Base-by-base conservation (phyloP, 2,888 invertebrate genomes). In the Steinernema scapterisci region DNA sequence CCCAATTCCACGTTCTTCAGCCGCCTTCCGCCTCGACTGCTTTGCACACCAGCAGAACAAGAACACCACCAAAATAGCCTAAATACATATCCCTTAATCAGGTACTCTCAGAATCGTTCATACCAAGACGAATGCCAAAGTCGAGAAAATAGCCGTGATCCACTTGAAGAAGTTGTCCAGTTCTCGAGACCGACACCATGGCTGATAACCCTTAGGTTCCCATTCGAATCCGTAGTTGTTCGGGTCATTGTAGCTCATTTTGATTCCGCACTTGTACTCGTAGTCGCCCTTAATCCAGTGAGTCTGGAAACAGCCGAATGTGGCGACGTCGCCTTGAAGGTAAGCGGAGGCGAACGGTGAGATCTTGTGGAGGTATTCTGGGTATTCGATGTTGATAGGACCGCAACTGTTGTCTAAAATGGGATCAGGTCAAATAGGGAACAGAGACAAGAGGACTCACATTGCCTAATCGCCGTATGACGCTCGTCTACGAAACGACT, bases 321-420 rank as follows among this genome's bases (percentile, higher is more conserved):
- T 78, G 7, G 85, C 86, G 9, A 85, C 84, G 73, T 86, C 84
- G 51, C 86, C 86, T 73, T 86, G 84, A 43, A 86, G 75, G 71
- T 86, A 86, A 71, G 84, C 86, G 9, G 86, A 77, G 1, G 84
- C 78, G 52, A 86, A 76, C 1, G 86, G 83, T 27, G 86, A 85
- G 1, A 81, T 82, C 76, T 86, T 86, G 77, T 82, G 82, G 82
- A 87, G 79, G 76, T 86, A 87, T 74, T 87, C 86, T 1, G 87
- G 87, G 54, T 85, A 87, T 71, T 87, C 87, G 71, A 87, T 84
- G 77, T 85, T 87, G 75, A 87, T 87, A 1, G 86, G 85, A 19
- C 86, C 87, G 73, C 87, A 87, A 71, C 82, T 83, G 77, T 87
- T 86, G 79, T 84, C 85, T 85, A 78, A 73, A 83, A 78, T 11